Evolutionary conservation across 2,113 vertebrate species (phyloP).

Genomic region (Hippolais icterina): DNA sequence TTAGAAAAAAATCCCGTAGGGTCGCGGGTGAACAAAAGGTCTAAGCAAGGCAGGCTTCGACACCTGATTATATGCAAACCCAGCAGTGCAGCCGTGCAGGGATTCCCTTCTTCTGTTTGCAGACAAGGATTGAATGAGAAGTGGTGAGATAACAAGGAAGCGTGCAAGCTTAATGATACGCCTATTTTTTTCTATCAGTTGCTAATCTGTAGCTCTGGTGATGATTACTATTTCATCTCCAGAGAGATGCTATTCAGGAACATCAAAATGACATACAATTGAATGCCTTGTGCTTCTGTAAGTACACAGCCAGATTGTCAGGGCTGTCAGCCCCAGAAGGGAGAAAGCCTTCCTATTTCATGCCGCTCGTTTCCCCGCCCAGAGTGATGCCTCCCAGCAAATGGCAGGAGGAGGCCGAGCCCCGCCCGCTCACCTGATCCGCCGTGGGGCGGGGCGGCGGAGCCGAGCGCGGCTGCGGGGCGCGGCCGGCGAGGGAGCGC

Average conservation of each 20-base stretch:
- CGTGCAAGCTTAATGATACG: background rate
- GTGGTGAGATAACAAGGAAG: constrained; percentile 26
- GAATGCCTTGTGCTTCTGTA: background rate
- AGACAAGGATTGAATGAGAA: constrained; percentile 25
- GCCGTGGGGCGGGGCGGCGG: background rate
- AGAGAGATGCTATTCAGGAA: constrained; percentile 25
- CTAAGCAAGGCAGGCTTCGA: background rate
- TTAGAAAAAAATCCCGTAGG: background rate
- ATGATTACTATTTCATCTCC: constrained; percentile 45
- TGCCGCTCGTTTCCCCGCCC: background rate
- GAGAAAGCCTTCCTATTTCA: background rate
- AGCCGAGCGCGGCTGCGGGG: background rate
- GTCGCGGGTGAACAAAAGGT: background rate
- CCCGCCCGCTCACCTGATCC: background rate
- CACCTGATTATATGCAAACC: constrained; percentile 28
- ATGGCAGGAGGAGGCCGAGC: background rate
- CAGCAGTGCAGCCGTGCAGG: background rate
- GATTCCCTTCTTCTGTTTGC: constrained; percentile 44
- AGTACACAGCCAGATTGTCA: background rate
- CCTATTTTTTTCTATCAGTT: constrained; percentile 38
- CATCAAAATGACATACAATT: background rate
- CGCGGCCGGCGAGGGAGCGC: too few species aligned
- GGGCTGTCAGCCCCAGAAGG: background rate
- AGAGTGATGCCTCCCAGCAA: background rate
- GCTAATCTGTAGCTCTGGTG: constrained; percentile 38